Evolutionary conservation across 2,113 vertebrate genomes (phyloP).

Genomic region (Cathartes aura): DNA sequence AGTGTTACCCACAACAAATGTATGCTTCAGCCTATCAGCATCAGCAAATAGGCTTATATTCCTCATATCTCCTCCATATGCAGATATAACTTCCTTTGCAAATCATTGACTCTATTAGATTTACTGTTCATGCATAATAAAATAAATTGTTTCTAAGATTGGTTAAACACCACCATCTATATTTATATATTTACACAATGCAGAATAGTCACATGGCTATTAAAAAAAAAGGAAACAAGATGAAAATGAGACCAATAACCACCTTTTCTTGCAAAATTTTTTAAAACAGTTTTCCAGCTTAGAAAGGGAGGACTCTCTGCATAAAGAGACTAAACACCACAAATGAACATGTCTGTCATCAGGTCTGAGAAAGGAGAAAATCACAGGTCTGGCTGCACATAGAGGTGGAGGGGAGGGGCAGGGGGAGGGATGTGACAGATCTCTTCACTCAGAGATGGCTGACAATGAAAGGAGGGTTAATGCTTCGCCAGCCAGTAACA

Average conservation of each 20-base stretch:
- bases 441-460: background rate
- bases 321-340: background rate
- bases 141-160: background rate
- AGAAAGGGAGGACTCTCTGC: background rate
- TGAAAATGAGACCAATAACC: background rate
- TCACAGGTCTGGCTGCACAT: background rate
- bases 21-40: background rate
- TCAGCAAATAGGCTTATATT: background rate
- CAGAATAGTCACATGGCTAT: background rate
- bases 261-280: background rate
- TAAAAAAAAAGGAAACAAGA: background rate
- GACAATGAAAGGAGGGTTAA: background rate
- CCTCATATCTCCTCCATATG: background rate
- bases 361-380: background rate
- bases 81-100: background rate
- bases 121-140: background rate
- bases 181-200: background rate
- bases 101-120: background rate
- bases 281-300: background rate
- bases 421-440: background rate
- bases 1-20: background rate
- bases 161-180: background rate
- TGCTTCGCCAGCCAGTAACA: background rate
- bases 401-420: background rate
- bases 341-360: background rate